Evolutionary conservation across 1,140 invertebrate genomes (phyloP).

Genomic region (Chironomus striatipennis): DNA sequence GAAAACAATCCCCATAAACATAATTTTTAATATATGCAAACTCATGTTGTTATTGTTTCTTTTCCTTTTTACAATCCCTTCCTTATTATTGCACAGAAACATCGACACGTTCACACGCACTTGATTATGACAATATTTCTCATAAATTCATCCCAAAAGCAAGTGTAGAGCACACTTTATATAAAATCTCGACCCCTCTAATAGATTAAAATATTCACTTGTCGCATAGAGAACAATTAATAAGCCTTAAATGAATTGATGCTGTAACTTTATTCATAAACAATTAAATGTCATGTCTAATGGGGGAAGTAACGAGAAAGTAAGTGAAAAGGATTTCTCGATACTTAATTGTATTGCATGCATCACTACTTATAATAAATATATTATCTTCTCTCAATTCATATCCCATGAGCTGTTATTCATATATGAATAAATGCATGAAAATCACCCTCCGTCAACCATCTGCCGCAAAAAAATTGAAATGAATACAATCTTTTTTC

Average conservation of each 20-base stretch:
- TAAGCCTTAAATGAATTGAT: slow-evolving; percentile 16
- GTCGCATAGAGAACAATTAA: neutral
- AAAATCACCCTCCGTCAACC: slow-evolving; percentile 23
- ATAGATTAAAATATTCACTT: slow-evolving; percentile 3
- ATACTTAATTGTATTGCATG: neutral
- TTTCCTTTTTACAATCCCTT: too few relatives aligned
- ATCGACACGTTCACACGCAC: too few relatives aligned
- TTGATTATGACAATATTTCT: too few relatives aligned
- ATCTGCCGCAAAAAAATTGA: slow-evolving; percentile 17
- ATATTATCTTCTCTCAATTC: slow-evolving; percentile 18
- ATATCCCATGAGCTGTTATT: slow-evolving; percentile 21
- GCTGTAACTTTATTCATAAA: neutral
- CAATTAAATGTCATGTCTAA: neutral
- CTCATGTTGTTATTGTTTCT: too few relatives aligned
- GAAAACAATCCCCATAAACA: too few relatives aligned
- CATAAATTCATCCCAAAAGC: too few relatives aligned
- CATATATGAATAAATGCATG: slow-evolving; percentile 18
- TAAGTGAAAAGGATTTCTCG: neutral
- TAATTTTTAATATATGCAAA: too few relatives aligned
- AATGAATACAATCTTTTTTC: neutral
- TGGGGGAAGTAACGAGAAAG: too few relatives aligned
- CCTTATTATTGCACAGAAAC: too few relatives aligned
- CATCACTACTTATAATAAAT: slow-evolving; percentile 6
- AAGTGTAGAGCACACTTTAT: too few relatives aligned
- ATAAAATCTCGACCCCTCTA: neutral